Evolutionary conservation across 2,113 vertebrate species (phyloP), one percentile per base, ranked within the genome.

Genomic region (Pipa parva): DNA sequence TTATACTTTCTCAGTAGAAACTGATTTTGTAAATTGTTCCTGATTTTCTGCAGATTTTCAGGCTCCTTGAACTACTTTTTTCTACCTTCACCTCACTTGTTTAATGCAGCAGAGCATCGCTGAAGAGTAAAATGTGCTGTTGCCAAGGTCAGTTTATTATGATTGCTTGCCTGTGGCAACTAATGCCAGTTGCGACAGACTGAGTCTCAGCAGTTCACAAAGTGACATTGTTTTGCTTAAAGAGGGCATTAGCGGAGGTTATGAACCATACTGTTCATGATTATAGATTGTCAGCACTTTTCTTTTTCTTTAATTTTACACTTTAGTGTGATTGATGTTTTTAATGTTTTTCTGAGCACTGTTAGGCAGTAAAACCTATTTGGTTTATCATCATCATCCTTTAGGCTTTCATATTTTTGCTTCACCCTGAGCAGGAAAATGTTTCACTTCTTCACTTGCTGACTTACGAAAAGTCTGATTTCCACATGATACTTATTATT

Each of bases 121-220:
- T 83, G 77, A 78, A 79, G 79, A 84, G 77, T 81, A 72, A 84
- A 87, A 83, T 75, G 79, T 74, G 78, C 78, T 83, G 80, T 80
- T 79, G 80, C 85, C 80, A 85, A 84, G 85, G 86, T 87, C 84
- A 83, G 83, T 78, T 79, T 83, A 80, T 87, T 77, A 78, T 71
- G 79, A 81, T 78, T 79, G 74, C 73, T 79, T 71, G 79, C 80
- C 79, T 71, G 60, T 83, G 84, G 83, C 80, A 76, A 77, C 70
- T 63, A 80, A 76, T 79, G 83, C 83, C 78, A 81, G 71, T 78
- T 78, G 74, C 83, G 81, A 85, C 88, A 86, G 85, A 87, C 80
- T 79, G 85, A 76, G 76, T 81, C 85, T 80, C 85, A 80, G 85
- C 75, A 73, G 85, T 81, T 72, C 52, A 54, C 74, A 79, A 77